These are phyloP conservation scores for Mallotus villosus DNA, from an alignment of 2,797 vertebrate genomes.

Conservation along the genomic window DNA sequence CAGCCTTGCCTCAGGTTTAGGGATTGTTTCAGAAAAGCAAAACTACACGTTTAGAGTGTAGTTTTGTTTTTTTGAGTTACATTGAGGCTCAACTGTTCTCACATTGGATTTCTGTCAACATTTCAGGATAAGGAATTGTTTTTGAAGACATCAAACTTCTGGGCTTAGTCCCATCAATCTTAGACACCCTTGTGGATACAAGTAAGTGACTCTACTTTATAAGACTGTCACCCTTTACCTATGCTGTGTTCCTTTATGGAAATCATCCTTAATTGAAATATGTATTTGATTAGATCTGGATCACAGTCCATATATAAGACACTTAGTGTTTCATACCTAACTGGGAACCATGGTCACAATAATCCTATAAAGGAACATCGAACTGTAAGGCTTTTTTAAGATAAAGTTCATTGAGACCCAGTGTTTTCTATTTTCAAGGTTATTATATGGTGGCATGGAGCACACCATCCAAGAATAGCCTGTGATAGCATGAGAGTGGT, in stretches of 20 bases:
- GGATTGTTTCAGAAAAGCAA: slow-evolving; percentile 92
- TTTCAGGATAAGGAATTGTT: slow-evolving; percentile 86
- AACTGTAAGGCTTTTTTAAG: slow-evolving; percentile 80
- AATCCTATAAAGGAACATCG: slow-evolving; percentile 76
- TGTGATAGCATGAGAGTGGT: slow-evolving; percentile 84
- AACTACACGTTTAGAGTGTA: slow-evolving; percentile 83
- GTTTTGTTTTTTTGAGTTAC: slow-evolving; percentile 89
- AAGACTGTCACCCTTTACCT: slow-evolving; percentile 29
- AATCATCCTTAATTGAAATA: slow-evolving; percentile 16
- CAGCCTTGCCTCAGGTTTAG: slow-evolving; percentile 96
- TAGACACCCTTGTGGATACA: slow-evolving; percentile 86
- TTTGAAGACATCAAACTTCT: slow-evolving; percentile 67
- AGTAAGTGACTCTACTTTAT: slow-evolving; percentile 74
- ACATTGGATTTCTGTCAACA: slow-evolving; percentile 81
- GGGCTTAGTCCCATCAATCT: slow-evolving; percentile 82
- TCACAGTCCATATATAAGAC: not conserved
- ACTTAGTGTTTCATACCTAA: not conserved
- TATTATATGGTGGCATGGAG: slow-evolving; percentile 73
- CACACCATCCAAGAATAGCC: slow-evolving; percentile 84
- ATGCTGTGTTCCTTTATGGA: slow-evolving; percentile 10
- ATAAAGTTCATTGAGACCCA: slow-evolving; percentile 18
- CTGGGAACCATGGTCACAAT: not conserved
- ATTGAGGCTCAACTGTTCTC: slow-evolving; percentile 87
- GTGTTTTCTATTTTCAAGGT: slow-evolving; percentile 68
- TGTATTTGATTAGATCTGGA: not conserved